A percentile compares a stretch with the other conserved stretches of the same genome.
phyloP scores from a whole-genome alignment of 2,797 vertebrate species.

The Premnoplex brunnescens region DNA sequence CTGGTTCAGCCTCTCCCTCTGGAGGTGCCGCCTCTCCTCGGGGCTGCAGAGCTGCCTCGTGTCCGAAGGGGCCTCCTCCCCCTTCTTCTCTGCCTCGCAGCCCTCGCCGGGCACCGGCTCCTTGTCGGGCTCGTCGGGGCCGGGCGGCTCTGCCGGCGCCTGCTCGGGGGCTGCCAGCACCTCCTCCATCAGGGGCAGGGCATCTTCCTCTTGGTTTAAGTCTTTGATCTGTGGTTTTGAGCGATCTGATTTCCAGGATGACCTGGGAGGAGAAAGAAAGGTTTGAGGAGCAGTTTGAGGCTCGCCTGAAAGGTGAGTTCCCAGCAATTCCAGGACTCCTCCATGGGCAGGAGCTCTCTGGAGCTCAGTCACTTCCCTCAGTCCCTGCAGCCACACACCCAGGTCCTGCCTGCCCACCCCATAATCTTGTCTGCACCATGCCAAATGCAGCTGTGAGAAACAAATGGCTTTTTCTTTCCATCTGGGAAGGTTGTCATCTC shows the following conservation, averaged over 20 bases:
- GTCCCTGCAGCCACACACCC: not conserved
- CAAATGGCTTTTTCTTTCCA: not conserved
- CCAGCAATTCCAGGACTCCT: rapidly evolving
- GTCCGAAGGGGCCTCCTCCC: slow-evolving; percentile 23
- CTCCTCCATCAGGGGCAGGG: slow-evolving; percentile 78
- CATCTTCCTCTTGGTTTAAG: slow-evolving; percentile 84
- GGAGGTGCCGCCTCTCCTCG: slow-evolving; percentile 84
- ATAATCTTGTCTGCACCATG: rapidly evolving
- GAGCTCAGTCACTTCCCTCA: not conserved
- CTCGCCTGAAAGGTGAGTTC: not conserved
- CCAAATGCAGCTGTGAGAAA: not conserved
- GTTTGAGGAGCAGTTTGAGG: not conserved
- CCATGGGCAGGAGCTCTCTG: not conserved
- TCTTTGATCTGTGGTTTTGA: slow-evolving; percentile 83
- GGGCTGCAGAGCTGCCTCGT: slow-evolving; percentile 75
- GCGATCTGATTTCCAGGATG: slow-evolving; percentile 93
- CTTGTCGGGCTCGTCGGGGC: slow-evolving; percentile 76
- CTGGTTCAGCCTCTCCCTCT: slow-evolving; percentile 92
- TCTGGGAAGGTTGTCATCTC: not conserved
- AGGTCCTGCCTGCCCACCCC: not conserved
- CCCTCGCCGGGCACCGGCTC: slow-evolving; percentile 50
- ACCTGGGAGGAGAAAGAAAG: slow-evolving; percentile 70
- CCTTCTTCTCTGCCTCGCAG: slow-evolving; percentile 72
- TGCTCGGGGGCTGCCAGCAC: slow-evolving; percentile 76
- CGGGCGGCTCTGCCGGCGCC: slow-evolving; percentile 70